Conservation (phyloP, 2,797 vertebrate genomes). For the Limnodromus scolopaceus region DNA sequence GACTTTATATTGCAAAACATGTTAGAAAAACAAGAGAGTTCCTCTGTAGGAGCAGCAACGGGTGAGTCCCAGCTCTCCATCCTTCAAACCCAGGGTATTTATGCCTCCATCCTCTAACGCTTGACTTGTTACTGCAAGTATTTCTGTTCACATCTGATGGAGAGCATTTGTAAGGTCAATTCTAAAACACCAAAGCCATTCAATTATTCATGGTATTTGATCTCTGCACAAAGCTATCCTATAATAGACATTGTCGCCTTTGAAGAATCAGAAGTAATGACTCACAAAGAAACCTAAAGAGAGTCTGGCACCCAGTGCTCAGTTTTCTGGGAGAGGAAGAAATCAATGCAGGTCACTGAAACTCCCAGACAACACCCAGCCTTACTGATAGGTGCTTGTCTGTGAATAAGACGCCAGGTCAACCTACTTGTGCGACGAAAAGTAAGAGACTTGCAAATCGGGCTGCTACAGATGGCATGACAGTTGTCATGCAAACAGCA, state of each 20-base stretch:
- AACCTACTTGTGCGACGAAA: rapidly evolving
- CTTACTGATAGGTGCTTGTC: rapidly evolving
- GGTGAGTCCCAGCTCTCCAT: background rate
- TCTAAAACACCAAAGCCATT: background rate
- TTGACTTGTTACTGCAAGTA: background rate
- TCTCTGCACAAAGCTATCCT: background rate
- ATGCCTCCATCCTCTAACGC: background rate
- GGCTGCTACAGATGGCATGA: rapidly evolving
- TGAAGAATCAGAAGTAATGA: background rate
- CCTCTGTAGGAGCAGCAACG: background rate
- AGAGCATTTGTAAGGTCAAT: background rate
- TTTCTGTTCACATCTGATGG: background rate
- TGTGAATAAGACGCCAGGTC: background rate
- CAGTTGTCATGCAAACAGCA: background rate
- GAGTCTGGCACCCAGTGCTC: background rate
- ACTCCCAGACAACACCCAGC: too few relatives aligned
- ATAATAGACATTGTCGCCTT: background rate
- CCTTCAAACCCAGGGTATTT: background rate
- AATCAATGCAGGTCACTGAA: background rate
- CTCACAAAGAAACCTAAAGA: background rate
- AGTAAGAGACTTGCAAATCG: background rate
- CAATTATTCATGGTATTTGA: background rate
- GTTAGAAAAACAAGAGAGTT: background rate
- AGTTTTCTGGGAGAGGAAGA: background rate
- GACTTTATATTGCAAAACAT: rapidly evolving